Base-by-base conservation (phyloP, 2,797 vertebrate species). In the Acanthurus lineatus region DNA sequence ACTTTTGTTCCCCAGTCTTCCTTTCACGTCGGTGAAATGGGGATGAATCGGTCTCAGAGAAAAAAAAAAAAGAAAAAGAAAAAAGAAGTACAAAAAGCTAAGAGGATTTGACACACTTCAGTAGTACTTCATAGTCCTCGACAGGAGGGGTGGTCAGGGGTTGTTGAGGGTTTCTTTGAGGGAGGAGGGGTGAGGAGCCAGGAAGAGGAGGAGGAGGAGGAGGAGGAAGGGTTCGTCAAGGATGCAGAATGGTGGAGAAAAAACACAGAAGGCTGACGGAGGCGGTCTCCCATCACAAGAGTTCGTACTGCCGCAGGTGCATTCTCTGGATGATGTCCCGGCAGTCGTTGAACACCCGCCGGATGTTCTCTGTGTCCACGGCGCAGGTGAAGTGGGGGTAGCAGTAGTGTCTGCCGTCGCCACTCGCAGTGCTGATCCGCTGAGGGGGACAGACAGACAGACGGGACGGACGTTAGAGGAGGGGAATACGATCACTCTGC, bases 261-360 rank as follows among this genome's bases (percentile, higher is more conserved):
- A 92, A 95, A 82, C 93, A 95, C 88, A 90, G 88, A 89, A 88
- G 90, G 90, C 87, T 84, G 86, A 86, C 89, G 94, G 93, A 94
- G 94, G 92, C 92, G 35, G 83, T 89, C 75, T 89, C 94, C 94
- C 93, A 96, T 98, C 97, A 99, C 96, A 99, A 96, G 94, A 99
- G 98, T 95, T 99, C 98, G 54, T 99, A 99, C 96, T 99, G 98
- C 90, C 98, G 97, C 92, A 99, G 97, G 89, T 99, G 98, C 97
- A 99, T 99, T 92, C 98, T 94, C 93, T 99, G 98, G 90, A 99
- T 99, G 96, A 99, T 99, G 95, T 99, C 98, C 47, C 98, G 96
- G 85, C 98, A 99, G 96, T 99, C 98, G 84, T 99, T 98, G 95
- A 99, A 99, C 86, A 99, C 98, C 81, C 98, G 95, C 88, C 98